These are phyloP conservation scores for Mionectes olivaceus DNA, from an alignment of 2,797 vertebrate species.

Conservation along the genomic window DNA sequence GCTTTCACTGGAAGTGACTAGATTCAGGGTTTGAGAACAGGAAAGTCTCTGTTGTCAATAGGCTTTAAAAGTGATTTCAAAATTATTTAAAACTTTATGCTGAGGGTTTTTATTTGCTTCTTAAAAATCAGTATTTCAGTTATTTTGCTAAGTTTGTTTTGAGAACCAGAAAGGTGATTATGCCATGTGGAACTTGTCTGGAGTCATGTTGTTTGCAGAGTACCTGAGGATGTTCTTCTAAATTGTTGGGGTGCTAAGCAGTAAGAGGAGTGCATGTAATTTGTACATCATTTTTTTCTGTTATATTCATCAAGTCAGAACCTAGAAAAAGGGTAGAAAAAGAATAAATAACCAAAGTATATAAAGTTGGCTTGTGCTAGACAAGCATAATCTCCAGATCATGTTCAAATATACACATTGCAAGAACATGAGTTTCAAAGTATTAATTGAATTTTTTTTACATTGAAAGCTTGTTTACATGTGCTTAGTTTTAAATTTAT, in stretches of 20 bases:
- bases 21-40: neutral
- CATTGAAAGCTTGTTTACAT: neutral
- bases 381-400: neutral
- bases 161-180: neutral
- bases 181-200: neutral
- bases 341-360: neutral
- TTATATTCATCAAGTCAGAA: neutral
- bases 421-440: neutral
- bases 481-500: neutral
- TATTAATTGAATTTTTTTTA: neutral
- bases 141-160: neutral
- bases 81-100: neutral
- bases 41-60: neutral
- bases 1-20: neutral
- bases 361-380: neutral
- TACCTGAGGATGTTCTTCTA: neutral
- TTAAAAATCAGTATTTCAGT: neutral
- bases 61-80: neutral
- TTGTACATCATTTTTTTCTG: neutral
- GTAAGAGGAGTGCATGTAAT: neutral
- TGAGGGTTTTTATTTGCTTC: neutral
- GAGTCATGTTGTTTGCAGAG: neutral
- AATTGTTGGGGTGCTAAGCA: neutral
- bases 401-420: neutral
- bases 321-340: neutral